These are phyloP conservation scores for Phaedon cochleariae DNA, from an alignment of 2,888 invertebrate species.

Conservation along the genomic window DNA sequence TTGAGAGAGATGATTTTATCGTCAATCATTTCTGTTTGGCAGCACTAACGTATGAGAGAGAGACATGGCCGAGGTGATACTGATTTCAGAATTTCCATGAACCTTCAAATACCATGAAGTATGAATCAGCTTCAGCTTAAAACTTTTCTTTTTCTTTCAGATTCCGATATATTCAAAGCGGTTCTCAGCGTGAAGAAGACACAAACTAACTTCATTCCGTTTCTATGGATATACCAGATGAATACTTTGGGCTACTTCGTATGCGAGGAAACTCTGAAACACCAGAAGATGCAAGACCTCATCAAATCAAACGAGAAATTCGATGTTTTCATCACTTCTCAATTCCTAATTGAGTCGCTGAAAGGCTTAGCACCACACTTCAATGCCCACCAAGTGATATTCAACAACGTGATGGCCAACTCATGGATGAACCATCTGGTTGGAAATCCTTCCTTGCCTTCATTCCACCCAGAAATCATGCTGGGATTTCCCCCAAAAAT, in stretches of 20 bases:
- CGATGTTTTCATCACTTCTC: slow-evolving; percentile 61
- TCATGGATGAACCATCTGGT: slow-evolving; percentile 63
- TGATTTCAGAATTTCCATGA: too few relatives aligned
- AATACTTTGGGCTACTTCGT: slow-evolving; percentile 4
- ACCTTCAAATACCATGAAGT: too few relatives aligned
- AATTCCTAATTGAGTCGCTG: slow-evolving; percentile 64
- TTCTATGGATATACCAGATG: not conserved
- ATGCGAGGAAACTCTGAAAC: slow-evolving; percentile 49
- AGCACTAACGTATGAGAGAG: too few relatives aligned
- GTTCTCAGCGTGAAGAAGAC: not conserved
- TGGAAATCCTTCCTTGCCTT: slow-evolving; percentile 62
- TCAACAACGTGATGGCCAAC: slow-evolving; percentile 61
- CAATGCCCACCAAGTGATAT: slow-evolving; percentile 55
- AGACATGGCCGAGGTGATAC: too few relatives aligned
- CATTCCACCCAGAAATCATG: slow-evolving; percentile 63
- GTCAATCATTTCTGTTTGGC: too few relatives aligned
- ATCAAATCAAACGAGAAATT: slow-evolving; percentile 55
- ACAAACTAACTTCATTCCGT: not conserved
- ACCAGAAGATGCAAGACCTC: slow-evolving; percentile 51
- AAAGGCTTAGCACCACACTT: slow-evolving; percentile 58
- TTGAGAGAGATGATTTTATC: too few relatives aligned
- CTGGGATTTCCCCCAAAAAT: slow-evolving; percentile 59
- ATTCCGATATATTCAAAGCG: not conserved
- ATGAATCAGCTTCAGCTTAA: too few relatives aligned
- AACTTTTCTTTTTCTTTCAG: too few relatives aligned